phyloP scores from a whole-genome alignment of 2,113 vertebrate species.

The Rhadina sibilatrix region DNA sequence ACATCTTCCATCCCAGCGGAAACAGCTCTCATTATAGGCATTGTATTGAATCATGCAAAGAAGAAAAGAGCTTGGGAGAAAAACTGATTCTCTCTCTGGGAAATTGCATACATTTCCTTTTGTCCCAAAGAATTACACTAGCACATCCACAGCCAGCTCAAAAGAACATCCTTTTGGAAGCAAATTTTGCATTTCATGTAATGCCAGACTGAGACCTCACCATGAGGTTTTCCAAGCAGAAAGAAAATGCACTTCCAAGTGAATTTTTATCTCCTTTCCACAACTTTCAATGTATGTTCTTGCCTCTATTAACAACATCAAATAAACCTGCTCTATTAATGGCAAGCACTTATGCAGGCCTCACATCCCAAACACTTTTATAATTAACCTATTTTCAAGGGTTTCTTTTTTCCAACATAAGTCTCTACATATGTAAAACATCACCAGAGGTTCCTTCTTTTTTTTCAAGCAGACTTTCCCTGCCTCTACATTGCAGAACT shows the following conservation, averaged over 20 bases:
- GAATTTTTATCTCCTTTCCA: background rate
- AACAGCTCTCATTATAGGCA: background rate
- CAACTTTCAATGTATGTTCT: background rate
- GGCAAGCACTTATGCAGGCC: background rate
- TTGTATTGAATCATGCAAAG: background rate
- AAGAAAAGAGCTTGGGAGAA: background rate
- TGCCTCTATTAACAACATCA: background rate
- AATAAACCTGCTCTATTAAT: background rate
- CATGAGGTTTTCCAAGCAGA: background rate
- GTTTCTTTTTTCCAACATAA: background rate
- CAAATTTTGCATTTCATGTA: background rate
- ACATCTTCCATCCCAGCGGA: background rate
- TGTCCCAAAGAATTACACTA: background rate
- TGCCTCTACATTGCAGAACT: background rate
- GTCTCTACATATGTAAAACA: conserved; percentile 5
- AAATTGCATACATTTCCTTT: background rate
- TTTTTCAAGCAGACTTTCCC: background rate
- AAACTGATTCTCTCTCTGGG: background rate
- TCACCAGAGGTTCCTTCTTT: background rate
- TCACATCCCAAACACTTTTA: background rate
- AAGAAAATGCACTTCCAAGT: background rate
- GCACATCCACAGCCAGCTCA: background rate
- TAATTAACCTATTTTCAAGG: background rate
- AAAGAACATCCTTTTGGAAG: background rate
- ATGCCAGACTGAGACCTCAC: background rate